Conservation (phyloP, 2,888 invertebrate species). For the Brassicogethes aeneus region DNA sequence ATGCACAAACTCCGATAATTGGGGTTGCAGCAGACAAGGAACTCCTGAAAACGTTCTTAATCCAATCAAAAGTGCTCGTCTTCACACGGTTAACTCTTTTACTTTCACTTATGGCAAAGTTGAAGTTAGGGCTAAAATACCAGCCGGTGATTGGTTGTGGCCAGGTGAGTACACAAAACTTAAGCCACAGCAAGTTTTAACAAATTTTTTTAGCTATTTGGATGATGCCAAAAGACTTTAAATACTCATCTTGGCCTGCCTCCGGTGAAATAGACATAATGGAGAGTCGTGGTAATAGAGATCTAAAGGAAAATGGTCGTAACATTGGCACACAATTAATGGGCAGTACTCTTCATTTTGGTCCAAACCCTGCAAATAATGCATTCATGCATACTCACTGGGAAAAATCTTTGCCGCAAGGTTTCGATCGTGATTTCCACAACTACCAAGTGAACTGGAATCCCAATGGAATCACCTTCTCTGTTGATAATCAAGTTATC, state of each 20-base stretch:
- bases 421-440: conserved; percentile 52
- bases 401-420: conserved; percentile 32
- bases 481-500: conserved; percentile 45
- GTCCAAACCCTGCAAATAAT: conserved; percentile 49
- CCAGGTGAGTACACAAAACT: conserved; percentile 33
- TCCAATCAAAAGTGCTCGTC: conserved; percentile 57
- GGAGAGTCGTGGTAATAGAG: conserved; percentile 56
- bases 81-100: conserved; percentile 54
- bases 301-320: conserved; percentile 21
- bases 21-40: conserved; percentile 52
- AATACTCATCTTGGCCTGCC: conserved; percentile 60
- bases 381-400: conserved; percentile 47
- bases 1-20: conserved; percentile 45
- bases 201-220: too few species aligned
- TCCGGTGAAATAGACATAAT: conserved; percentile 66
- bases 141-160: conserved; percentile 66
- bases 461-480: conserved; percentile 43
- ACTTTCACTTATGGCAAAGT: conserved; percentile 56
- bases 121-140: conserved; percentile 57
- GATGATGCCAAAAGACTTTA: conserved; percentile 55
- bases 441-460: conserved; percentile 61
- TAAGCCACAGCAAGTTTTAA: conserved; percentile 4
- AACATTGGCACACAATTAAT: conserved; percentile 46
- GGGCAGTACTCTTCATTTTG: conserved; percentile 57
- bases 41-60: conserved; percentile 47